These are phyloP conservation scores for Porites rus DNA, from an alignment of 92 coral and sea anemone genomes.

Conservation along the genomic window DNA sequence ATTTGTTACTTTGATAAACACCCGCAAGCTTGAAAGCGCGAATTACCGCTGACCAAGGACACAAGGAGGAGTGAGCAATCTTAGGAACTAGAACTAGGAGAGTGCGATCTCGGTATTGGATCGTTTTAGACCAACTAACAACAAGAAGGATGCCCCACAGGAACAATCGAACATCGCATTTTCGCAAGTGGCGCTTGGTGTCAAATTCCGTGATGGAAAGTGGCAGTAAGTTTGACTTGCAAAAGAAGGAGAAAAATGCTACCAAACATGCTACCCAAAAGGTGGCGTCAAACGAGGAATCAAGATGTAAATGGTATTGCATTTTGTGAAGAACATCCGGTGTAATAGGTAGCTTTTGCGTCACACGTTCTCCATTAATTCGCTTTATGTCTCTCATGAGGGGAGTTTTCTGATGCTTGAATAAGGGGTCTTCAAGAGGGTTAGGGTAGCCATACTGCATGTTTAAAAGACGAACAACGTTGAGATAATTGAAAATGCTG, in stretches of 20 bases:
- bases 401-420: conserved; percentile 20
- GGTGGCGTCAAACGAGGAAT: background rate
- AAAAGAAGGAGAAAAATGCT: background rate
- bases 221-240: too few relatives aligned
- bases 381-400: background rate
- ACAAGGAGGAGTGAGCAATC: conserved; percentile 1
- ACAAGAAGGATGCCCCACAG: background rate
- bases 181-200: background rate
- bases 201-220: background rate
- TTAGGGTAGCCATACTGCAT: conserved; percentile 43
- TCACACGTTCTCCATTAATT: background rate
- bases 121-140: conserved; percentile 22
- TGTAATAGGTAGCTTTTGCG: background rate
- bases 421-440: conserved; percentile 36
- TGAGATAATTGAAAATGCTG: conserved; percentile 35
- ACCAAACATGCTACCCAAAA: conserved; percentile 22
- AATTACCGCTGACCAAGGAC: background rate
- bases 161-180: background rate
- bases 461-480: conserved; percentile 32
- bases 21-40: conserved; percentile 7
- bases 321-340: too few relatives aligned
- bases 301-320: background rate
- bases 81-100: conserved; percentile 1
- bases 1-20: background rate
- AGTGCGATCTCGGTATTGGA: background rate